Evolutionary conservation across 2,113 vertebrate species (phyloP), one percentile per base, ranked within the genome.

Genomic region (Empidonax traillii): DNA sequence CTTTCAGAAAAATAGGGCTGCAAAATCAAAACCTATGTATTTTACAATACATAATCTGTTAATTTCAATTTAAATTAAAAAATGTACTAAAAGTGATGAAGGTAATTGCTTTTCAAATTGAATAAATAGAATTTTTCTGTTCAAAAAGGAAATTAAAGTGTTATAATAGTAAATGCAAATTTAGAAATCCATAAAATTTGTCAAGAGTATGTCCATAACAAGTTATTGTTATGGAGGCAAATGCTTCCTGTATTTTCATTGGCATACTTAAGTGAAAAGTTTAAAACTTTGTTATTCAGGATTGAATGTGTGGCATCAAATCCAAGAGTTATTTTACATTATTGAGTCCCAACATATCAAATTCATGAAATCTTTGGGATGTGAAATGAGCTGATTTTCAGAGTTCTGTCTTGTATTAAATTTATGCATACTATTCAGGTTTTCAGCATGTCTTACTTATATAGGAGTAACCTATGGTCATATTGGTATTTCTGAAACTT

Each of bases 361-460:
- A 78, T 84, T 92, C 4, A 56, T 88, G 10, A 74, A 77, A 46
- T 65, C 67, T 76, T 85, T 39, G 43, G 59, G 35, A 87, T 81
- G 22, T 85, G 31, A 84, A 90, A 89, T 92, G 68, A 87, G 47
- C 39, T 94, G 47, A 58, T 87, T 86, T 92, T 56, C 66, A 53
- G 43, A 14, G 18, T 73, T 91, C 58, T 91, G 15, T 46, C 55
- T 55, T 41, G 75, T 79, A 67, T 77, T 74, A 86, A 76, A 87
- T 89, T 62, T 94, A 74, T 75, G n/a, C 6, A 0, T 84, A n/a
- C 27, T 61, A 8, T 62, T 84, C 44, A 80, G 41, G 3, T 83
- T 90, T 87, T 92, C 65, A 72, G 30, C 51, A 72, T 91, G 47
- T 68, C 91, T 93, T 91, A 89, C 81, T 91, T 77, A 74, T 79